Conservation (phyloP, 1,140 invertebrate species). For the Bursaphelenchus mucronatus region DNA sequence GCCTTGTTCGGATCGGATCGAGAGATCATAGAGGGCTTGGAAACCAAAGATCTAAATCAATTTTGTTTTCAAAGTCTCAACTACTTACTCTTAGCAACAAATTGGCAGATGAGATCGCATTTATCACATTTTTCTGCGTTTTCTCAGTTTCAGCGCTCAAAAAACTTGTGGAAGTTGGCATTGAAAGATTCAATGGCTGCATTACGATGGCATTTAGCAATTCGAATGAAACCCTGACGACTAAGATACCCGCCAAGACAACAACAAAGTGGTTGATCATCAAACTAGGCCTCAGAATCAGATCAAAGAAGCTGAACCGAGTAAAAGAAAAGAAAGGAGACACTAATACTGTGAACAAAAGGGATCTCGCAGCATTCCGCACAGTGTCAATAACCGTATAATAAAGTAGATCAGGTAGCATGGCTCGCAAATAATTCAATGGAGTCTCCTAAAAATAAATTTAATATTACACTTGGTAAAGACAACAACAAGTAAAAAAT, state of each 20-base stretch:
- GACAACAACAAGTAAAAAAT: background rate
- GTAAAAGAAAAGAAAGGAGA: background rate
- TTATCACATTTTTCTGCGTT: conserved; percentile 1
- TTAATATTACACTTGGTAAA: background rate
- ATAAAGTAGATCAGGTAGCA: background rate
- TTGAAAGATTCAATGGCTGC: conserved; percentile 10
- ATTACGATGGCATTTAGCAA: conserved; percentile 8
- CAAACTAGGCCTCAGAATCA: background rate
- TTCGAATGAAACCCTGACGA: background rate
- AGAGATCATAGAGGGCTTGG: background rate
- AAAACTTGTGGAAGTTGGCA: background rate
- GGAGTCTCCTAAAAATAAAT: conserved; percentile 1
- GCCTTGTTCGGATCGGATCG: background rate
- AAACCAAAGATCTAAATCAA: conserved; percentile 16
- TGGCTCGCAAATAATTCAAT: background rate
- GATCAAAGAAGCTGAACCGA: conserved; percentile 6
- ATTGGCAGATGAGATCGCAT: conserved; percentile 8
- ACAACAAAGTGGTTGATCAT: background rate
- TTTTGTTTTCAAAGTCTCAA: background rate
- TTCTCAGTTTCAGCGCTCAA: background rate
- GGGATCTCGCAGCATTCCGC: background rate
- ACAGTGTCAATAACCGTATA: background rate
- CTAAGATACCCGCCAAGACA: background rate
- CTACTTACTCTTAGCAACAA: conserved; percentile 10
- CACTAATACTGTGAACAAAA: background rate